Percentiles rank a stretch among this genome's conserved stretches.
Conservation (phyloP, 1,140 invertebrate species). For the Hyposmocoma kahamanoa region DNA sequence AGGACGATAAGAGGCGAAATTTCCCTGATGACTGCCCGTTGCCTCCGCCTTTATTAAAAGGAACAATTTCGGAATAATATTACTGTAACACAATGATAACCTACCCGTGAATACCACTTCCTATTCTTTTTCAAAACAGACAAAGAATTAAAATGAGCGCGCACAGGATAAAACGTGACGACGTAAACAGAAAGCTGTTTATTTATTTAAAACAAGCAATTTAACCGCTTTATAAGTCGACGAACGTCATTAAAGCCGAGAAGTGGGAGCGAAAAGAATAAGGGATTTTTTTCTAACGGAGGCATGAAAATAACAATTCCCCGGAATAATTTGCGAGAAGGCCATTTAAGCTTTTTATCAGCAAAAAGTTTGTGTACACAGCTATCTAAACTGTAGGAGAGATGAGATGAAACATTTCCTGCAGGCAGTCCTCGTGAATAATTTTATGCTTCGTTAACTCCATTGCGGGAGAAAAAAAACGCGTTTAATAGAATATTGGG, state of each 20-base stretch:
- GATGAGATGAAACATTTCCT: slow-evolving; percentile 51
- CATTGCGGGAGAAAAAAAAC: slow-evolving; percentile 42
- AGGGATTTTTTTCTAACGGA: slow-evolving; percentile 41
- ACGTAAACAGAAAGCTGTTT: slow-evolving; percentile 44
- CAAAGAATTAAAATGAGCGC: slow-evolving; percentile 2
- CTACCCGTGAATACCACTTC: neutral
- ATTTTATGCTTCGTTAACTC: slow-evolving; percentile 61
- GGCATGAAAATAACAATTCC: slow-evolving; percentile 61
- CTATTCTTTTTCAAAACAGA: neutral
- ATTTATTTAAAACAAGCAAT: slow-evolving; percentile 56
- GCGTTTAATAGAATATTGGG: slow-evolving; percentile 38
- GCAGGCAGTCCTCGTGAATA: slow-evolving; percentile 47
- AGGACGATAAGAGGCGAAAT: neutral
- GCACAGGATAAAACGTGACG: slow-evolving; percentile 22
- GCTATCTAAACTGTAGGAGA: slow-evolving; percentile 51
- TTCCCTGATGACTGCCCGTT: neutral
- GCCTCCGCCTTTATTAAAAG: neutral
- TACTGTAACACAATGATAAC: neutral
- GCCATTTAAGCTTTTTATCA: slow-evolving; percentile 67
- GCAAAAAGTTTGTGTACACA: slow-evolving; percentile 54
- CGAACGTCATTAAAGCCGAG: slow-evolving; percentile 39
- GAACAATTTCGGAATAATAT: slow-evolving; percentile 1
- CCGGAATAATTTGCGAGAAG: slow-evolving; percentile 54
- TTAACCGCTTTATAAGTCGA: slow-evolving; percentile 48
- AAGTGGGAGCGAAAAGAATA: slow-evolving; percentile 34